Evolutionary conservation across 1,140 invertebrate genomes (phyloP).

Genomic region (Anoplolepis gracilipes): DNA sequence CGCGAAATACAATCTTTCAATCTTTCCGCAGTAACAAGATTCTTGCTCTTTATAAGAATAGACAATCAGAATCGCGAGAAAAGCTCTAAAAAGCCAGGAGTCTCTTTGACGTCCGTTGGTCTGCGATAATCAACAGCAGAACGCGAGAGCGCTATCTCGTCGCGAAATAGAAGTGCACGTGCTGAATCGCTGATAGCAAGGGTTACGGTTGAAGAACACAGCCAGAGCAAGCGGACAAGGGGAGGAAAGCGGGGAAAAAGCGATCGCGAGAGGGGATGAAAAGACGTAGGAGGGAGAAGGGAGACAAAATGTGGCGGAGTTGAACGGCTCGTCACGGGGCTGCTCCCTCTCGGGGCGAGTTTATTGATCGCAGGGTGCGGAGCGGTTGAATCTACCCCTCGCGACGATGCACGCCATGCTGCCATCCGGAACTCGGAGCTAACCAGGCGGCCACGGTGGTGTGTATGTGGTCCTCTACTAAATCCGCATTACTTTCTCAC

Average conservation of each 20-base stretch:
- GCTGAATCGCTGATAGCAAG: slow-evolving; percentile 73
- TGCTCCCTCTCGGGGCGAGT: slow-evolving; percentile 74
- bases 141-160: slow-evolving; percentile 52
- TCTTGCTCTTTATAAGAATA: background rate
- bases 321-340: slow-evolving; percentile 70
- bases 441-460: slow-evolving; percentile 41
- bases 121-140: slow-evolving; percentile 46
- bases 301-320: slow-evolving; percentile 61
- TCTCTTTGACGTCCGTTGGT: slow-evolving; percentile 38
- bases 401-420: slow-evolving; percentile 70
- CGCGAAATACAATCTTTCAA: background rate
- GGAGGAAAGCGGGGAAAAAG: slow-evolving; percentile 16
- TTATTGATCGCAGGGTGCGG: slow-evolving; percentile 77
- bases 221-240: slow-evolving; percentile 14
- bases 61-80: background rate
- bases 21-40: background rate
- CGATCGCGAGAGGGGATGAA: slow-evolving; percentile 25
- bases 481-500: slow-evolving; percentile 26
- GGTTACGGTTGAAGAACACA: slow-evolving; percentile 23
- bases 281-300: background rate
- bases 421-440: slow-evolving; percentile 57
- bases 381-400: slow-evolving; percentile 75
- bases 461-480: slow-evolving; percentile 14
- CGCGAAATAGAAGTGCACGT: slow-evolving; percentile 67
- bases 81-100: slow-evolving; percentile 26